Base-by-base conservation (phyloP, 2,113 vertebrate genomes). In the Oenanthe melanoleuca region DNA sequence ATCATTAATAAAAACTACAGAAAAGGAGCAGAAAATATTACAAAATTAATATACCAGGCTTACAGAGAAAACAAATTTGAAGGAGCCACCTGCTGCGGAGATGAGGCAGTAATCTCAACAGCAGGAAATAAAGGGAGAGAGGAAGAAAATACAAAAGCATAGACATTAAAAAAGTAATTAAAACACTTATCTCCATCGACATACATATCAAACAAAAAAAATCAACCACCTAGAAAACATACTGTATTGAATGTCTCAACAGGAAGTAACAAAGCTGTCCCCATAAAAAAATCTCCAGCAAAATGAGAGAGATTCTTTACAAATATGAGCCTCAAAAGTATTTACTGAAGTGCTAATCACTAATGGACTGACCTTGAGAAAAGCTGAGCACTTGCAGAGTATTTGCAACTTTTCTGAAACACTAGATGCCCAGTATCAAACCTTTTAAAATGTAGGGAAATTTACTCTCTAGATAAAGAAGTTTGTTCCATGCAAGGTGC, bases 161-260 rank as follows among this genome's bases (percentile, higher is more conserved):
- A 97, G 97, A 97, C 98, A 98, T 98, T 98, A 98, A 98, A 98
- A 98, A 98, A 98, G 97, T 98, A 98, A 98, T 98, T 98, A 98
- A 98, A 98, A 97, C 98, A 98, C 98, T 98, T 98, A 98, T 98
- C 98, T 98, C 97, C 96, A 98, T 98, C 78, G 5, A 97, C 98
- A 98, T 98, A 97, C 95, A 89, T 95, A 97, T 97, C 71, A 88
- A 96, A 86, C 88, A 94, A 81, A 80, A 93, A 96, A 93, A 79
- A 80, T 57, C 79, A 92, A 59, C 93, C 86, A 97, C 96, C 95
- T 96, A 95, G 96, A 97, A 96, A 97, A 92, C 95, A 81, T 89
- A 92, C 53, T 94, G 69, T 95, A 92, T 97, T 97, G 97, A 98
- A 97, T 77, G 42, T 93, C 97, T 89, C 97, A 93, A 96, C 84